Base-by-base conservation (phyloP, 2,888 invertebrate species). In the Eupsilia transversa region DNA sequence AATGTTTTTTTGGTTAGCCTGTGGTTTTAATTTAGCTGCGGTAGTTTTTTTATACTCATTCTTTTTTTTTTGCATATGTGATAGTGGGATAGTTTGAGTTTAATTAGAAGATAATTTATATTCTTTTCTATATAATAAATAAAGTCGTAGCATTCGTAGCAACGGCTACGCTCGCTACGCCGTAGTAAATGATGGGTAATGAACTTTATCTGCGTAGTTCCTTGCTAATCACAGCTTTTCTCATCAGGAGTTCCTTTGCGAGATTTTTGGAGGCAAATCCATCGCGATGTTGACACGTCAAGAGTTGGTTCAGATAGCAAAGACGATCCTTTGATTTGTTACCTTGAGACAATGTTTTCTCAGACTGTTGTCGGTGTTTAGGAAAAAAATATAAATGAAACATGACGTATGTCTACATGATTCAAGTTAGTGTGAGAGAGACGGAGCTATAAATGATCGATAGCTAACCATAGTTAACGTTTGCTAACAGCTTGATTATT, bases 171-270 rank as follows among this genome's bases (percentile, higher is more conserved):
- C 14, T 30, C n/a, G 61, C 65, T 54, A 79, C 65, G 61, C 30
- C 54, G 65, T 72, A 73, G 73, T 17, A 5, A 38, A 52, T 59
- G 6, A 35, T 14, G 41, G 2, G n/a, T 6, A 52, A 30, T 12
- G 20, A 56, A n/a, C 5, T 27, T 43, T 61, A 1, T 56, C 52
- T 71, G 30, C 30, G 30, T 7, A n/a, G 43, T 43, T 77, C 41
- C 17, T 38, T 52, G 52, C 30, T 71, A 77, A 59, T 78, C 56
- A 73, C 9, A 49, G 43, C 10, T 49, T 68, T 74, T 64, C 17
- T 54, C 46, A 68, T 68, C 38, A 64, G n/a, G 41, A 41, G 17
- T 33, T n/a, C 10, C 17, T 63, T 79, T 74, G 20, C 30, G 12
- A n/a, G 41, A 0, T 57, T 60, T 72, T 54, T 61, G 14, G 57